These are phyloP conservation scores for Junonia oenone DNA, from an alignment of 2,888 invertebrate genomes.

Conservation along the genomic window DNA sequence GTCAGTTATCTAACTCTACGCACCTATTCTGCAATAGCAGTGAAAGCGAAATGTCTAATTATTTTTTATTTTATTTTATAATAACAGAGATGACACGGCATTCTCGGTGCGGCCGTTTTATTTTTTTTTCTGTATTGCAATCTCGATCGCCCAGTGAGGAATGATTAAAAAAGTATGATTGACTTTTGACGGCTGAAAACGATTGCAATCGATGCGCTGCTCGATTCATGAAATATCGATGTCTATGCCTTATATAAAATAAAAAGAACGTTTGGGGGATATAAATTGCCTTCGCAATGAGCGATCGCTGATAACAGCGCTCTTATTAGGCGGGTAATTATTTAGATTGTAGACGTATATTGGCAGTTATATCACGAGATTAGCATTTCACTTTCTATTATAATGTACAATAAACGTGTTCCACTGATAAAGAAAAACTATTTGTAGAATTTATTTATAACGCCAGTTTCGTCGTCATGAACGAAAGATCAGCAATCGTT, in stretches of 20 bases:
- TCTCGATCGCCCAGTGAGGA: constrained; percentile 43
- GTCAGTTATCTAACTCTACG: constrained; percentile 65
- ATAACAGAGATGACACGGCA: constrained; percentile 68
- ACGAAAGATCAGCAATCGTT: background rate
- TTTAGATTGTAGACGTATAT: constrained; percentile 27
- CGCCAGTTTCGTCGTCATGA: background rate
- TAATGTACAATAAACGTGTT: constrained; percentile 9
- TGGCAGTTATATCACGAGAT: constrained; percentile 31
- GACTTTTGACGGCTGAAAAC: constrained; percentile 40
- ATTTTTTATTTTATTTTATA: constrained; percentile 51
- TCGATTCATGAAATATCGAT: constrained; percentile 36
- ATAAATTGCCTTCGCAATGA: constrained; percentile 31
- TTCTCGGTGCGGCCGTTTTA: constrained; percentile 35
- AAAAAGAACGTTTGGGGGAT: constrained; percentile 29
- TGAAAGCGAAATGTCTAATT: constrained; percentile 74
- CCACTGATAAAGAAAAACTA: background rate
- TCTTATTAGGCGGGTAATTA: constrained; percentile 35
- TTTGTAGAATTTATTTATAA: background rate
- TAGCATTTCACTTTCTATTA: constrained; percentile 34
- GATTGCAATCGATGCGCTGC: constrained; percentile 32
- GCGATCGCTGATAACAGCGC: constrained; percentile 32
- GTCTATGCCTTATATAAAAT: constrained; percentile 28
- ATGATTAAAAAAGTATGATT: constrained; percentile 52
- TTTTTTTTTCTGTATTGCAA: constrained; percentile 41
- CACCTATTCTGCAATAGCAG: constrained; percentile 49